Evolutionary conservation across 2,113 vertebrate genomes (phyloP).

Genomic region (Catharus fuscescens): DNA sequence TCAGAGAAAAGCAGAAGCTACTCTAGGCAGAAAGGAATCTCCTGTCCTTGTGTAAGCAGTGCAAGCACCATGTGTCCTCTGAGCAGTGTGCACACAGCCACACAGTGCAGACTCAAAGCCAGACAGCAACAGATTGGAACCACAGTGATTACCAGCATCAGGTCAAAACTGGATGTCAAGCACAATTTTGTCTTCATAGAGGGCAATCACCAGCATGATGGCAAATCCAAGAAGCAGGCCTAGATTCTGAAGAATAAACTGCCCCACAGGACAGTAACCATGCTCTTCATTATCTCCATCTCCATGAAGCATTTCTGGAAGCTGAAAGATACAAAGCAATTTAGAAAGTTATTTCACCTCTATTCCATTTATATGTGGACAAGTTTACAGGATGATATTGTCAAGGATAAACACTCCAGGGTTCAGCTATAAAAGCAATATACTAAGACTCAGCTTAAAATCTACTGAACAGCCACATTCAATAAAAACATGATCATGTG

Average conservation of each 20-base stretch:
- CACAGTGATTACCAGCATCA: slow-evolving; percentile 47
- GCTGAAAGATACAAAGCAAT: slow-evolving; percentile 69
- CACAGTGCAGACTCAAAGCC: slow-evolving; percentile 64
- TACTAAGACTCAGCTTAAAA: not conserved
- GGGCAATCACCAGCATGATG: slow-evolving; percentile 97
- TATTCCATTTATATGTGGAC: not conserved
- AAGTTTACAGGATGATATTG: not conserved
- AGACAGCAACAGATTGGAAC: slow-evolving; percentile 41
- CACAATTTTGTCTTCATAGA: slow-evolving; percentile 95
- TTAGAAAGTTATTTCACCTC: not conserved
- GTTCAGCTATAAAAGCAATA: not conserved
- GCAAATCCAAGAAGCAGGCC: slow-evolving; percentile 91
- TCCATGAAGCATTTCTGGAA: slow-evolving; percentile 97
- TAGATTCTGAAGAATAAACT: slow-evolving; percentile 93
- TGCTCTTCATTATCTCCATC: slow-evolving; percentile 94
- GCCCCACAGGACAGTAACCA: slow-evolving; percentile 90
- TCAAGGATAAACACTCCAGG: not conserved
- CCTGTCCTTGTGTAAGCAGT: slow-evolving; percentile 52
- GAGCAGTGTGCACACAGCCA: slow-evolving; percentile 67
- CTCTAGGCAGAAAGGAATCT: not conserved
- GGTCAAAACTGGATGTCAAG: slow-evolving; percentile 90
- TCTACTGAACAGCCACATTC: not conserved
- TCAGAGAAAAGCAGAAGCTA: slow-evolving; percentile 7
- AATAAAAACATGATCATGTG: not conserved
- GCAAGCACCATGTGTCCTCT: slow-evolving; percentile 58